Base-by-base conservation (phyloP, 1,140 invertebrate species). In the Marisa cornuarietis region DNA sequence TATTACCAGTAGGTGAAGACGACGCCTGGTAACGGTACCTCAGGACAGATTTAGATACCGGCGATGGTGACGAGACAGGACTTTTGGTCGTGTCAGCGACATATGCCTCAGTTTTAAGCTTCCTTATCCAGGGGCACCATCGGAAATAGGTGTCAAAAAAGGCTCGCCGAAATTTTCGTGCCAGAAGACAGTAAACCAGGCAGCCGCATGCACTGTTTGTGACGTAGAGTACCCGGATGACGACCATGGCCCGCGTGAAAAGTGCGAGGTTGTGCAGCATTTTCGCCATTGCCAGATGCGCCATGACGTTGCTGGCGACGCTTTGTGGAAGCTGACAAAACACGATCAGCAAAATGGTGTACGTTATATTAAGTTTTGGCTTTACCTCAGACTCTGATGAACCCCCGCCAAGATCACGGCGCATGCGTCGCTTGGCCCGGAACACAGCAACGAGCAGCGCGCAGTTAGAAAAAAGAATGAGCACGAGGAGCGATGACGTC, bases 141-240 rank as follows among this genome's bases (percentile, higher is more conserved):
- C 62, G 58, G 42, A 65, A 76, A 31, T 76, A 76, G 61, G 61
- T 66, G 16, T 76, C 26, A 3, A 63, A 0, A 63, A 76, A 76
- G 16, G n/a, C 74, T 22, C 26, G 61, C 42, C 62, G 24, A 42
- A 76, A 76, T 20, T 49, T 54, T 18, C 42, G 61, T 6, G 61
- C 74, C 18, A 76, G 26, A n/a, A 76, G 18, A 31, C 74, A 76
- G 26, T 76, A 76, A 16, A 76, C 61, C 74, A 76, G 49, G 24
- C 74, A 76, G 42, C 49, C 65, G 11, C 58, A 54, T 11, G 61
- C 61, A n/a, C 74, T 76, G 74, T 65, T 76, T 4, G 74, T 14
- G 7, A 76, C 31, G 31, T 76, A 76, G 18, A 76, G 74, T 0
- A 76, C 74, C 22, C 74, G 74, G 42, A 76, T 66, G 13, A 76